A percentile compares a stretch with the other conserved stretches of the same genome.
Conservation (phyloP, 1,140 invertebrate species). For the Drosophila ercepeae region DNA sequence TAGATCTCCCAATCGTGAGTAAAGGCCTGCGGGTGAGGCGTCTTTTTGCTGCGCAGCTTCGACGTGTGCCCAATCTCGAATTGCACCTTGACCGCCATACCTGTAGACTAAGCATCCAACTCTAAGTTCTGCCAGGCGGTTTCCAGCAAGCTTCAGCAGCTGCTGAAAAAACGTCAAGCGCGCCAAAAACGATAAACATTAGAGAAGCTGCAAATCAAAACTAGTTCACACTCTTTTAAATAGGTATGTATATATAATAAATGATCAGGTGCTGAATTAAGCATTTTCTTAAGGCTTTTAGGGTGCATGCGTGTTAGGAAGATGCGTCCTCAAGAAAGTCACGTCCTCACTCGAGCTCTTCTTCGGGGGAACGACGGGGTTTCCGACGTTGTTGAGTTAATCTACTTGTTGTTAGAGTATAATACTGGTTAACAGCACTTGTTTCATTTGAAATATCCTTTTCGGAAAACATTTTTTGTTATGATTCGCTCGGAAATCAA, state of each 20-base stretch:
- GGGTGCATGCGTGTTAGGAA: constrained; percentile 25
- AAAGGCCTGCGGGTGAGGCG: constrained; percentile 90
- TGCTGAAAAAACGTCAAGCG: neutral
- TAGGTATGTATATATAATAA: neutral
- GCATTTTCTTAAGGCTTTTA: neutral
- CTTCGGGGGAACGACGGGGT: too few species aligned
- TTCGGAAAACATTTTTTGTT: constrained; percentile 20
- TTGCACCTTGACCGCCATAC: constrained; percentile 91
- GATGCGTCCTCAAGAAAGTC: constrained; percentile 4
- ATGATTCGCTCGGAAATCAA: constrained; percentile 12
- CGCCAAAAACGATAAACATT: constrained; percentile 18
- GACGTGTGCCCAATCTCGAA: constrained; percentile 97
- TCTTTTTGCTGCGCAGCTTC: constrained; percentile 90
- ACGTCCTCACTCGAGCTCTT: constrained; percentile 1
- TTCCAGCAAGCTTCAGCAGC: constrained; percentile 29
- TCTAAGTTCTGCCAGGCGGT: constrained; percentile 12
- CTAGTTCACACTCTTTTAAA: neutral
- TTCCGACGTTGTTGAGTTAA: neutral
- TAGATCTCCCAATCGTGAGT: constrained; percentile 99
- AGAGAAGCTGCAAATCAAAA: neutral
- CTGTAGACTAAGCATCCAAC: constrained; percentile 50
- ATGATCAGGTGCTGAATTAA: neutral
- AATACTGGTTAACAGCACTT: neutral
- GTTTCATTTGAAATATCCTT: neutral
- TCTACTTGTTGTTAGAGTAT: neutral